phyloP scores from a whole-genome alignment of 2,797 vertebrate genomes.

The Sardinella longiceps region DNA sequence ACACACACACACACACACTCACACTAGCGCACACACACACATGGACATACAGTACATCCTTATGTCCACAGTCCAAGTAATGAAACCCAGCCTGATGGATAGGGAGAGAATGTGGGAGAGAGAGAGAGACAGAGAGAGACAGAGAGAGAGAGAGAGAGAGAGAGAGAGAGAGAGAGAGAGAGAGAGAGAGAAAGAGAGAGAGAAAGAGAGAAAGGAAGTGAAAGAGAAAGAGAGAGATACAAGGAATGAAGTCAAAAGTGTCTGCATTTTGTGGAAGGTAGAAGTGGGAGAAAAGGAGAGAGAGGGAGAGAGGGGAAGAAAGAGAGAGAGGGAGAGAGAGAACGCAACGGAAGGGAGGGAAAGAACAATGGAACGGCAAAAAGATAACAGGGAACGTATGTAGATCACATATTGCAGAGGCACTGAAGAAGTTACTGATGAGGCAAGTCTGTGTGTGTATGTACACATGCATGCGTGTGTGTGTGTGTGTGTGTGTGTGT shows the following conservation, averaged over 20 bases:
- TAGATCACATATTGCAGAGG: background rate
- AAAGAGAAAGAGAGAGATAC: background rate
- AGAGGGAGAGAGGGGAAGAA: background rate
- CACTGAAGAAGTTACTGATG: background rate
- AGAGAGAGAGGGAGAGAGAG: background rate
- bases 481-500: background rate
- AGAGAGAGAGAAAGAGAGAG: background rate
- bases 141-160: background rate
- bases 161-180: background rate
- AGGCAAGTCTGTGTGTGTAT: background rate
- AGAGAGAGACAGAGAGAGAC: too few species aligned
- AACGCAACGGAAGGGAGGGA: background rate
- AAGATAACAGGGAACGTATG: constrained; percentile 10
- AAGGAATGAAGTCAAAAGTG: background rate
- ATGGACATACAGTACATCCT: background rate
- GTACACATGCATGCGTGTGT: constrained; percentile 7
- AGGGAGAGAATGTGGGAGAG: background rate
- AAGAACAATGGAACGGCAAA: background rate
- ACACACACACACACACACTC: too few species aligned
- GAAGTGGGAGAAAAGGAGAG: background rate
- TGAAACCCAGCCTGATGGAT: background rate
- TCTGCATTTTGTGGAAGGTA: background rate
- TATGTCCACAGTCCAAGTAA: background rate
- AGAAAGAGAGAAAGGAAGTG: background rate
- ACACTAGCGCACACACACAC: background rate